Base-by-base conservation (phyloP, 2,797 vertebrate genomes). In the Dallia pectoralis region DNA sequence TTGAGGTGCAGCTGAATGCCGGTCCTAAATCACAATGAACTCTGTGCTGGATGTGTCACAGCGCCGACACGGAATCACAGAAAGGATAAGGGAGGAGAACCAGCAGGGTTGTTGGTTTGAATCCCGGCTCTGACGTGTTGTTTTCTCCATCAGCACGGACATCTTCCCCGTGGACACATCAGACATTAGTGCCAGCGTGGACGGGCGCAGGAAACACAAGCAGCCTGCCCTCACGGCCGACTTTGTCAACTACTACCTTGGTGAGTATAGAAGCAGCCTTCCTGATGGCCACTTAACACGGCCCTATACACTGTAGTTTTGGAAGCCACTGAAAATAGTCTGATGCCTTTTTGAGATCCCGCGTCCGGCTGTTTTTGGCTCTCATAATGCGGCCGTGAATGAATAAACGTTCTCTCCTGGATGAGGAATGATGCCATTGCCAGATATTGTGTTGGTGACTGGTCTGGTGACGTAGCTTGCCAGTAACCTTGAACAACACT, bases 191-290 rank as follows among this genome's bases (percentile, higher is more conserved):
- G 95, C 98, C 87, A 98, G 95, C 76, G 92, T 98, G 86, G 98
- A 99, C 25, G 97, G 97, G 70, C 95, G 98, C 71, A 91, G 97
- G 77, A 98, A 98, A 74, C 97, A 98, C 87, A 98, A 98, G 70
- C 98, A 99, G 18, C 98, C 98, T 0, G 97, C 97, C 2, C 94
- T 99, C 73, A 97, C 97, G 0, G 94, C 98, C 4, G 98, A 99
- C 88, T 99, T 99, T 70, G 97, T 99, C 81, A 99, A 98, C 90
- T 99, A 98, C 76, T 99, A 99, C 89, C 93, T 99, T 74, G 97
- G 97, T 99, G 87, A 93, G 93, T 70, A 59, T 32, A 47, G 27
- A 18, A 32, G 16, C 29, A 1, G 30, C 1, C 29, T 63, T 29
- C 18, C 62, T 33, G 62, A 63, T 27, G 53, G 53, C 53, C 12